Evolutionary conservation across 2,797 vertebrate genomes (phyloP), one percentile per base, ranked within the genome.

Genomic region (Pempheris klunzingeri): DNA sequence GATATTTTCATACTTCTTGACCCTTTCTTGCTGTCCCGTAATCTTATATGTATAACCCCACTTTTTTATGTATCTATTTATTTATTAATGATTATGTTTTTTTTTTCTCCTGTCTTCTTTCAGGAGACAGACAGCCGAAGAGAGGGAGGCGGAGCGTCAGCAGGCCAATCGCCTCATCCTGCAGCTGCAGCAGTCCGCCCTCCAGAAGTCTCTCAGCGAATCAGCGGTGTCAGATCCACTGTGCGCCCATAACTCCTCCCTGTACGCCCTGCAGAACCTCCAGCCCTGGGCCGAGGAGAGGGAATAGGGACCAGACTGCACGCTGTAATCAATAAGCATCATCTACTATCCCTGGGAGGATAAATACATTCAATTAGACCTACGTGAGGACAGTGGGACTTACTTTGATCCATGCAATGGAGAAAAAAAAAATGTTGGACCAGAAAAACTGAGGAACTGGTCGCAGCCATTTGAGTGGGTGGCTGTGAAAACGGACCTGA

Each of bases 91-190:
- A 44, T 26, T n/a, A 4, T 22, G 43, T 46, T 38, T 24, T 38
- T 17, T 64, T 58, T 24, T 2, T 2, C 55, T 20, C 2, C 3
- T 60, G 50, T 41, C 10, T 54, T 36, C 28, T n/a, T 69, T 5
- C 91, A 99, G 98, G 95, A 94, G 98, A 85, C 98, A 99, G 93
- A 99, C 98, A 1, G 98, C 98, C 0, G 98, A 99, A 87, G 98
- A 99, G 89, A 93, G 98, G 12, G 98, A 99, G 92, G 97, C 97
- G 0, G 98, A 99, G 94, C 94, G 98, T 78, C 98, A 99, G 80
- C 98, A 98, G 77, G 97, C 97, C 74, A 97, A 96, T 88, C 95
- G 98, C 6, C 95, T 99, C 90, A 96, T 99, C 92, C 92, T 99
- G 88, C 98, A 98, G 93, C 96, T 99, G 89, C 97, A 98, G 92